Evolutionary conservation across 2,888 invertebrate genomes (phyloP), one percentile per base, ranked within the genome.

Genomic region (Gymnocheta viridis): DNA sequence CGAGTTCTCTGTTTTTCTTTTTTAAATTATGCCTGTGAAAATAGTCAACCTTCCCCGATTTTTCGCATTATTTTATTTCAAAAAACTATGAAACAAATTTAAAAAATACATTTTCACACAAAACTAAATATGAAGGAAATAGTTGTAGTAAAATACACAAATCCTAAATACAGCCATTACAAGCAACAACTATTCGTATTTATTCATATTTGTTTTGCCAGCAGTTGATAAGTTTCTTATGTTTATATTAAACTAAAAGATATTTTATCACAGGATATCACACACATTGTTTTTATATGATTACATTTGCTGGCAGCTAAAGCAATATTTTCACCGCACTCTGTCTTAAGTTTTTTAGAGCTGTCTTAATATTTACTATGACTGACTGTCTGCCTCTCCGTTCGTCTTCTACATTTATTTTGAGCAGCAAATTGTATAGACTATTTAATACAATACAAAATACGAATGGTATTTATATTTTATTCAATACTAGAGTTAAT

Each of bases 241-340:
- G 38, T 66, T 56, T 35, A 29, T 51, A 51, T 51, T 41, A 74
- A 47, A 41, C 51, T 44, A 64, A 58, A 58, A 54, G 19, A 70
- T 76, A 78, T 70, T 76, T 54, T 67, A 58, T 69, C 51, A 69
- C 51, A 66, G 56, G 69, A 76, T 76, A 83, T 47, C 47, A 54
- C 51, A 83, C 70, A 79, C 56, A 69, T 73, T 83, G 79, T 79
- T 79, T 69, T 41, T 70, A 51, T 24, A 74, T 64, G 49, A 70
- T 66, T 66, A 27, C 27, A 60, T 51, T 58, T 64, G 41, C 41
- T 79, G 66, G 35, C 72, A 78, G 51, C 24, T 67, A 22, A 41
- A 66, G 66, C 56, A 44, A 64, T 64, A 51, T 19, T 17, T 19
- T 60, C 2, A 47, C 19, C 12, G n/a, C 22, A 41, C n/a, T 5